Percentiles rank a stretch among this genome's conserved stretches.
phyloP scores from a whole-genome alignment of 2,113 vertebrate genomes.

The Tringa solitaria region DNA sequence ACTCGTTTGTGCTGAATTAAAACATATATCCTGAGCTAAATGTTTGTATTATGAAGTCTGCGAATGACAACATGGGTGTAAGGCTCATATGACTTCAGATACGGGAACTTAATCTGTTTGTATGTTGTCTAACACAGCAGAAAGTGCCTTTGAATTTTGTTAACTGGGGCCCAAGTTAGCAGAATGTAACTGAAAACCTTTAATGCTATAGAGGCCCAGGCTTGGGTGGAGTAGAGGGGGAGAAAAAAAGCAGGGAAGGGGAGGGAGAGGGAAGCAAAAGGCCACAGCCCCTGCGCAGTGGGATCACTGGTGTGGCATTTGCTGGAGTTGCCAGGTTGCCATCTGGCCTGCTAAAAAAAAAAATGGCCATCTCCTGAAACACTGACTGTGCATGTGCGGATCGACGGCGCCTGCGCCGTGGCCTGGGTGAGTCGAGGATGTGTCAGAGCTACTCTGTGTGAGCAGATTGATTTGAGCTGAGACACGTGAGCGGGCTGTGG shows the following conservation, averaged over 20 bases:
- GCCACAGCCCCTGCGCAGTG: background rate
- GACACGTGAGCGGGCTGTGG: background rate
- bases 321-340: slow-evolving; percentile 53
- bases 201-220: background rate
- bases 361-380: slow-evolving; percentile 12
- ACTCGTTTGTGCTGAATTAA: background rate
- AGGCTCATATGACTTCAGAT: background rate
- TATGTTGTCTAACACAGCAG: background rate
- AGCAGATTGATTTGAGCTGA: background rate
- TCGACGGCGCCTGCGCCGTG: background rate
- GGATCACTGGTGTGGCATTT: slow-evolving; percentile 7
- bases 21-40: background rate
- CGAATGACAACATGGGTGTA: background rate
- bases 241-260: background rate
- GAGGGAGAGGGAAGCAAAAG: background rate
- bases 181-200: background rate
- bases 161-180: background rate
- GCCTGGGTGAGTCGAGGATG: background rate
- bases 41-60: background rate
- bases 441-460: slow-evolving; percentile 24
- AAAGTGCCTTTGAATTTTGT: background rate
- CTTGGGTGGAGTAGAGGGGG: background rate
- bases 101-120: background rate
- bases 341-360: slow-evolving; percentile 25
- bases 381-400: background rate